Conservation (phyloP, 2,888 invertebrate species). For the Theodoxus fluviatilis region DNA sequence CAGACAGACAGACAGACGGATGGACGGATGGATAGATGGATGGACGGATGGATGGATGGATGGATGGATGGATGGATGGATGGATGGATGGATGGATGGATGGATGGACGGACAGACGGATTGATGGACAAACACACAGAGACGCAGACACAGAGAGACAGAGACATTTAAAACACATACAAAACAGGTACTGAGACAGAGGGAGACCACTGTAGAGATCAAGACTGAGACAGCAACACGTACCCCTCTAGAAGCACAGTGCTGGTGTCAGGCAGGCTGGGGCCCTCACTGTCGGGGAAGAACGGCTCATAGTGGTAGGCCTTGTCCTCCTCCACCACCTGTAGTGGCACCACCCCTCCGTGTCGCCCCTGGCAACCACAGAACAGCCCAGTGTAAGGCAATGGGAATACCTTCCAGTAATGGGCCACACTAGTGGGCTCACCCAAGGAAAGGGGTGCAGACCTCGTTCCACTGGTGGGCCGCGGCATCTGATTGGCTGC, state of each 20-base stretch:
- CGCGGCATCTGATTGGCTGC: too few species aligned
- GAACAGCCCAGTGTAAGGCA: not conserved
- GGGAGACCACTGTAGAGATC: not conserved
- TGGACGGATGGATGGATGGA: too few species aligned
- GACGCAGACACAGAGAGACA: too few species aligned
- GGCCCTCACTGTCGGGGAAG: conserved; percentile 75
- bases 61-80: too few species aligned
- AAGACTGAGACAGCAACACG: not conserved
- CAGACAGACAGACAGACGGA: too few species aligned
- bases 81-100: too few species aligned
- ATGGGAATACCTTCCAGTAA: not conserved
- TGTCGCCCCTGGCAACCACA: conserved; percentile 36
- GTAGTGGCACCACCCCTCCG: conserved; percentile 72
- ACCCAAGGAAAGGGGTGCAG: not conserved
- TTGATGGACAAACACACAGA: too few species aligned
- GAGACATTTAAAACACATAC: too few species aligned
- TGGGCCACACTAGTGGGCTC: not conserved
- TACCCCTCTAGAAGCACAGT: conserved; percentile 73
- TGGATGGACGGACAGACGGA: too few species aligned
- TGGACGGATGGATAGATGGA: too few species aligned
- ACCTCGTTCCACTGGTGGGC: too few species aligned
- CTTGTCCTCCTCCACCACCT: conserved; percentile 80
- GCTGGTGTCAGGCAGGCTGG: conserved; percentile 73
- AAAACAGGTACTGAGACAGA: too few species aligned
- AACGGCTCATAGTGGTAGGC: conserved; percentile 76